These are phyloP conservation scores for Hirtodrosophila histrioides DNA, from an alignment of 2,888 invertebrate species.

Conservation along the genomic window DNA sequence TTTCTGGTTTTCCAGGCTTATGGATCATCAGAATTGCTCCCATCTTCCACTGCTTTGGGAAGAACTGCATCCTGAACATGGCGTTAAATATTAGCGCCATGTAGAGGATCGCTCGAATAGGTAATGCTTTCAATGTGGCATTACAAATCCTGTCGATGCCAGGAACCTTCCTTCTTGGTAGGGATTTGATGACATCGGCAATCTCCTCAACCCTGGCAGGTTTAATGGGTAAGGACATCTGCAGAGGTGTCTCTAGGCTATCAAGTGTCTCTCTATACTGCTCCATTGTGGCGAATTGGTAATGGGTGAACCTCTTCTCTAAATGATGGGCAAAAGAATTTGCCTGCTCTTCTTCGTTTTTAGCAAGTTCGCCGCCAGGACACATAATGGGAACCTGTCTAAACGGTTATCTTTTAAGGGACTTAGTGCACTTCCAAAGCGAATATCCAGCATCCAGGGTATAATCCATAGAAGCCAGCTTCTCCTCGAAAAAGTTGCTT, in stretches of 20 bases:
- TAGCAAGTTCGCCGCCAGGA: background rate
- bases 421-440: background rate
- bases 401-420: conserved; percentile 7
- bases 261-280: background rate
- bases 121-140: background rate
- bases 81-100: background rate
- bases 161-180: background rate
- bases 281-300: background rate
- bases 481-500: no score
- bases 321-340: background rate
- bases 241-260: background rate
- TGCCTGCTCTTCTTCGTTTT: background rate
- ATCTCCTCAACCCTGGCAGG: conserved; percentile 8
- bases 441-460: conserved; percentile 1
- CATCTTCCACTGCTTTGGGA: background rate
- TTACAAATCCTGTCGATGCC: no score
- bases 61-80: background rate
- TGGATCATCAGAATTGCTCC: conserved; percentile 1
- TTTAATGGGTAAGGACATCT: background rate
- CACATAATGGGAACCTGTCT: conserved; percentile 7
- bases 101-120: background rate
- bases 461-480: background rate
- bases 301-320: background rate
- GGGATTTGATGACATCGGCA: background rate
- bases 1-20: background rate